Evolutionary conservation across 2,113 vertebrate species (phyloP), one percentile per base, ranked within the genome.

Genomic region (Phoenicopterus ruber): DNA sequence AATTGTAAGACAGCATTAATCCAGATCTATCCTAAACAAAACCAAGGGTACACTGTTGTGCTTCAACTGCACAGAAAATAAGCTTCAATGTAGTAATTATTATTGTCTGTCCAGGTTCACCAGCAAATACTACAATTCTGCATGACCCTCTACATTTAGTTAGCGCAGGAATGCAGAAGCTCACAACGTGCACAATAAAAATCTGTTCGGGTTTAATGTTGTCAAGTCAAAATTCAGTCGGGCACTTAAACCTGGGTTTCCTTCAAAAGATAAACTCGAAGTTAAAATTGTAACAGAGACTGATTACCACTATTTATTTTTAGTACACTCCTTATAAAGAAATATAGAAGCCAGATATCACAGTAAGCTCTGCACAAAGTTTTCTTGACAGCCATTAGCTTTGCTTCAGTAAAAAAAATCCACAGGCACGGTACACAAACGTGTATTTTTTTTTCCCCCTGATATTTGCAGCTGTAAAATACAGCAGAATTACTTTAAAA

Each of bases 1-100:
- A 94, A 87, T 87, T 86, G 72, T 88, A 96, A 96, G 24, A 26
- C 90, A 96, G 83, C 47, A 95, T 96, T 97, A 98, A 97, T 82
- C n/a, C 88, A 96, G 77, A 46, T 78, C 94, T 88, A 95, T 88
- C 90, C 91, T 47, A 82, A 91, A 93, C 90, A 82, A 83, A 94
- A 97, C 40, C 85, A 90, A 92, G 70, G 78, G 38, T 85, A 93
- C n/a, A 46, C 54, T 90, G 65, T 74, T 91, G 40, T 67, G 92
- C 77, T 91, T 88, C 84, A 57, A n/a, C 71, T 94, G 44, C 57
- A 87, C 47, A 91, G 79, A 71, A 95, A 77, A 85, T 86, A 61
- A 77, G 76, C 78, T 15, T 69, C 57, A 17, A 19, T 46, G 47
- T 32, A 92, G 59, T 40, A 83, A 91, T 90, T 87, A 85, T 57